Evolutionary conservation across 2,797 vertebrate species (phyloP).

Genomic region (Oreonectes daqikongensis): DNA sequence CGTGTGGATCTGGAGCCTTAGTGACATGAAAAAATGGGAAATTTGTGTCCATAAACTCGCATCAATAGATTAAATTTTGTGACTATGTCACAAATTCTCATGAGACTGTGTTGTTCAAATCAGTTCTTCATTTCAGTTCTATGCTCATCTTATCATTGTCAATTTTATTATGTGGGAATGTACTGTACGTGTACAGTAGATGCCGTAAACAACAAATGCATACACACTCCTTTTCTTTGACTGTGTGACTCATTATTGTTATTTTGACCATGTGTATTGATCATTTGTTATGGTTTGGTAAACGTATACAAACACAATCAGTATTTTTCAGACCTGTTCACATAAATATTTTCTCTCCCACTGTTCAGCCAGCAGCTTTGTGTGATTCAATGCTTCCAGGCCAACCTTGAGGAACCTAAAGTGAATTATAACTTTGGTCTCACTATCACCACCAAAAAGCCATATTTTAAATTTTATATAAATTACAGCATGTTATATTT

Average conservation of each 20-base stretch:
- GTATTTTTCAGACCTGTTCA: neutral
- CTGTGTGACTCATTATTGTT: neutral
- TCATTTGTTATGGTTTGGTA: slow-evolving; percentile 10
- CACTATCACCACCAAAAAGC: slow-evolving; percentile 2
- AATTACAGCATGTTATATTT: slow-evolving; percentile 25
- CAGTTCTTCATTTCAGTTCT: neutral
- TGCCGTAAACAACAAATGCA: neutral
- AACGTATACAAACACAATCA: slow-evolving; percentile 4
- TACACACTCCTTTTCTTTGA: neutral
- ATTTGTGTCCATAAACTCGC: no score
- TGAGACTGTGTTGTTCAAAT: no score
- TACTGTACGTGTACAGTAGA: neutral
- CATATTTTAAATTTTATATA: slow-evolving; percentile 21
- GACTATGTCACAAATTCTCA: no score
- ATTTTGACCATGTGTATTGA: slow-evolving; percentile 3
- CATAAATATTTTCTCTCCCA: neutral
- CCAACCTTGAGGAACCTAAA: neutral
- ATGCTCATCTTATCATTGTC: neutral
- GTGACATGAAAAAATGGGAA: no score
- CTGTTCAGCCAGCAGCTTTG: neutral
- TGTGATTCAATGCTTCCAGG: neutral
- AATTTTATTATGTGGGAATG: neutral
- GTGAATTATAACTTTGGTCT: slow-evolving; percentile 10
- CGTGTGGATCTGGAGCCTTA: no score
- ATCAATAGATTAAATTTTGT: no score